Base-by-base conservation (phyloP, 2,113 vertebrate genomes). In the Peromyscus leucopus region DNA sequence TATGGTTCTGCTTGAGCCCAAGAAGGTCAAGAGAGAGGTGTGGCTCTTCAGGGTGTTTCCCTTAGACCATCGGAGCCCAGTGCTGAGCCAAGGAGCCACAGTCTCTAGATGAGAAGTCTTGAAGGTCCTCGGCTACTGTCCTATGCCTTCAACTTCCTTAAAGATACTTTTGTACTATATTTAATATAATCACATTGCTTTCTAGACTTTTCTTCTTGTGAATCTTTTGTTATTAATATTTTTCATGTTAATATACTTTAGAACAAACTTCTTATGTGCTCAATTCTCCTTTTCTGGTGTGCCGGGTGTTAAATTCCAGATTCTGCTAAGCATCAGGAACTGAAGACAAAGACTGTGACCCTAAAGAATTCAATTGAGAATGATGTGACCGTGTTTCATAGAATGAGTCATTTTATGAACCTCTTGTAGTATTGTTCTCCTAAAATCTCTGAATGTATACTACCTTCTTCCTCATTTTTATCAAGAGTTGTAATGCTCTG, bases 181-280 rank as follows among this genome's bases (percentile, higher is more conserved):
- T 95, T 91, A 92, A 74, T 36, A 63, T 51, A 83, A 17, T 55
- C 13, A 36, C 2, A 55, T 94, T 80, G 48, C 36, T 86, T 51
- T 95, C 51, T 51, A 91, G 24, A 71, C 33, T 28, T 65, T 89
- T 69, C 55, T 95, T 59, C n/a, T 31, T 61, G 42, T 80, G n/a
- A 31, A 0, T 80, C 48, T 94, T 95, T 94, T 76, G 85, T 72
- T 95, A 91, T 83, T 13, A 93, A 51, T 93, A 93, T 71, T 89
- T 89, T 93, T 92, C 63, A 87, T 72, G 7, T 51, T 22, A 42
- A 39, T 72, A 17, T 92, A 26, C 24, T 94, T 89, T 57, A 78
- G 95, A 91, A 84, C 46, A 95, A 84, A 51, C 42, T 26, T 11
- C 12, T 65, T 76, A 48, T 46, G 6, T 33, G 28, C 63, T 63